A percentile compares a stretch with the other conserved stretches of the same genome.
Evolutionary conservation across 2,888 invertebrate species (phyloP).

Genomic region (Pemphredon lugubris): DNA sequence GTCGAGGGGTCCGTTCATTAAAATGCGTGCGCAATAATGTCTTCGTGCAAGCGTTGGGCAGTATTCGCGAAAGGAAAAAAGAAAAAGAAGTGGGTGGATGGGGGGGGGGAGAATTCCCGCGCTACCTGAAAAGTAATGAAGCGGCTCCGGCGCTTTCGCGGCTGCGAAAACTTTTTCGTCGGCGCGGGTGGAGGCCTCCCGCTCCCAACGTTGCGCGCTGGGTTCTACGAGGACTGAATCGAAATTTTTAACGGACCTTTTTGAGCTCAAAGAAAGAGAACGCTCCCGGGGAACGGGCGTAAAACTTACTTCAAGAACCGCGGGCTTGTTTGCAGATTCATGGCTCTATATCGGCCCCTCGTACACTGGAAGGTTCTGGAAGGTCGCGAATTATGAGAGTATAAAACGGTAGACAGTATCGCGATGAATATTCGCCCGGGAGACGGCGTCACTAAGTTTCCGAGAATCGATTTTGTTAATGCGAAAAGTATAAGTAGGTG

Average conservation of each 20-base stretch:
- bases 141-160: conserved; percentile 23
- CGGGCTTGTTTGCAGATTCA: conserved; percentile 33
- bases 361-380: conserved; percentile 15
- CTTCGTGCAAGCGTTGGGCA: conserved; percentile 28
- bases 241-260: conserved; percentile 33
- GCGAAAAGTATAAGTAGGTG: too few species aligned
- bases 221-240: conserved; percentile 26
- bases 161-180: conserved; percentile 49
- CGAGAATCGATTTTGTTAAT: too few species aligned
- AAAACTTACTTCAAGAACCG: conserved; percentile 27
- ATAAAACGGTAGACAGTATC: not conserved
- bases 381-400: not conserved
- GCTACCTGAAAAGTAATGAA: conserved; percentile 49
- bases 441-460: too few species aligned
- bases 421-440: too few species aligned
- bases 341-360: conserved; percentile 22
- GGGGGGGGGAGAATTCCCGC: conserved; percentile 3
- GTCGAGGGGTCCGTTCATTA: conserved; percentile 34
- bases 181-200: not conserved
- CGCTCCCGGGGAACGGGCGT: conserved; percentile 1
- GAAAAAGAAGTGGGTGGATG: not conserved
- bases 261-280: not conserved
- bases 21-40: conserved; percentile 50
- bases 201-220: conserved; percentile 14
- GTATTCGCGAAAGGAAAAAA: conserved; percentile 3